phyloP scores from a whole-genome alignment of 1,140 invertebrate genomes.

The Oscheius sp. region DNA sequence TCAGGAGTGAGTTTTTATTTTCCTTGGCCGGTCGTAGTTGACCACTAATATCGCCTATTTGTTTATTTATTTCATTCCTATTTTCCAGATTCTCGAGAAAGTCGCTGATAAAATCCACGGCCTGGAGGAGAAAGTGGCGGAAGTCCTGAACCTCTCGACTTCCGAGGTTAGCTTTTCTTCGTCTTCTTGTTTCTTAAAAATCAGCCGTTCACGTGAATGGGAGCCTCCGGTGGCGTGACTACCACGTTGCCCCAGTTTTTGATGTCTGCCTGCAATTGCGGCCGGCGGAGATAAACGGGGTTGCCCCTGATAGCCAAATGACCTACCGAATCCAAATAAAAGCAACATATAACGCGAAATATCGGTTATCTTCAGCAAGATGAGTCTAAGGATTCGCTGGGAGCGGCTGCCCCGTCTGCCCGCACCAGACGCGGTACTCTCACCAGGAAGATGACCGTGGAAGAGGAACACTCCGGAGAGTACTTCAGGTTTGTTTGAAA shows the following conservation, averaged over 20 bases:
- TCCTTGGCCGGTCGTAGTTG: too few relatives aligned
- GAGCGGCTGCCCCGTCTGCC: background rate
- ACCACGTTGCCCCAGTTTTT: background rate
- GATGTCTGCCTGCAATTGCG: background rate
- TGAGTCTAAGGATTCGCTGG: background rate
- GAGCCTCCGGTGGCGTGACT: background rate
- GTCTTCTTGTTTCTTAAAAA: constrained; percentile 3
- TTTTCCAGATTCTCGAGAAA: constrained; percentile 14
- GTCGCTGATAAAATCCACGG: constrained; percentile 2
- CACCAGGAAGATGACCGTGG: constrained; percentile 42
- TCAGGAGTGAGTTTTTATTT: too few relatives aligned
- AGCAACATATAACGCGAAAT: background rate
- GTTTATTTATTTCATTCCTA: too few relatives aligned
- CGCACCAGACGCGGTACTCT: constrained; percentile 10
- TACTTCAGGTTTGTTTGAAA: constrained; percentile 44
- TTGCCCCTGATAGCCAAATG: too few relatives aligned
- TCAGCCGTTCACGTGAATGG: background rate
- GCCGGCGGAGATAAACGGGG: background rate
- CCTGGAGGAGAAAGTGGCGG: constrained; percentile 21
- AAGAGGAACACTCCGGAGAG: constrained; percentile 45
- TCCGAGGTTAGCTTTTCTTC: background rate
- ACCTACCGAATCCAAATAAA: too few relatives aligned
- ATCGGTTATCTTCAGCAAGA: background rate
- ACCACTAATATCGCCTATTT: too few relatives aligned
- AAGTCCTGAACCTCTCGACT: constrained; percentile 7